phyloP scores from a whole-genome alignment of 2,888 invertebrate species.

The Sarcophaga rosellei region DNA sequence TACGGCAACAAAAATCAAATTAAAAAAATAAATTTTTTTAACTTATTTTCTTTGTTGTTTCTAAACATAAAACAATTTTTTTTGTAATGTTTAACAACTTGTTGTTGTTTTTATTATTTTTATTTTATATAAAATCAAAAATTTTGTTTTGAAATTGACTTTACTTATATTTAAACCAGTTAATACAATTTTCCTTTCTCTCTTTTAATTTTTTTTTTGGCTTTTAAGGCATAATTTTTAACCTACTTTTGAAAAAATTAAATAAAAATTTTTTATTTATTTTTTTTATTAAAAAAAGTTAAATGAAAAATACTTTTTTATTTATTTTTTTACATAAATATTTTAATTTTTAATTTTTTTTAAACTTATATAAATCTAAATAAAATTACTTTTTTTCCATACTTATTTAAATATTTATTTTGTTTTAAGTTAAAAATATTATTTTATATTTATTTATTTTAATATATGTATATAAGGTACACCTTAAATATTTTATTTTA shows the following conservation, averaged over 20 bases:
- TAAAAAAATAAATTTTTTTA: slow-evolving; percentile 50
- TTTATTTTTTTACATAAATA: neutral
- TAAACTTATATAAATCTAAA: neutral
- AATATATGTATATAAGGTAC: slow-evolving; percentile 21
- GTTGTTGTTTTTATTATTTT: slow-evolving; percentile 23
- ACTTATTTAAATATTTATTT: neutral
- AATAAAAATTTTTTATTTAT: slow-evolving; percentile 5
- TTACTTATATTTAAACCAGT: slow-evolving; percentile 15
- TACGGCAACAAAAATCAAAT: slow-evolving; percentile 78
- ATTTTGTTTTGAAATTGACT: slow-evolving; percentile 49
- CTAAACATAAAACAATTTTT: neutral
- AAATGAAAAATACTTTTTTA: neutral
- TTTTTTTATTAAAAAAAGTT: neutral
- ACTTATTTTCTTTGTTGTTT: slow-evolving; percentile 11
- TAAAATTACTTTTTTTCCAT: neutral
- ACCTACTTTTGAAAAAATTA: slow-evolving; percentile 8
- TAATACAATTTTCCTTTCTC: slow-evolving; percentile 1
- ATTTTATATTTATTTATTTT: neutral
- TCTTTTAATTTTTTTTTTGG: slow-evolving; percentile 29
- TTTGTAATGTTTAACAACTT: slow-evolving; percentile 7
- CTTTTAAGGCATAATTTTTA: slow-evolving; percentile 54
- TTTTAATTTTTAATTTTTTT: slow-evolving; percentile 6
- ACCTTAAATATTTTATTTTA: slow-evolving; percentile 1
- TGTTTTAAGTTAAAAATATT: neutral
- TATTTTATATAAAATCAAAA: slow-evolving; percentile 10